Evolutionary conservation across 1,140 invertebrate species (phyloP), one percentile per base, ranked within the genome.

Genomic region (Pseudomyrmex gracilis): DNA sequence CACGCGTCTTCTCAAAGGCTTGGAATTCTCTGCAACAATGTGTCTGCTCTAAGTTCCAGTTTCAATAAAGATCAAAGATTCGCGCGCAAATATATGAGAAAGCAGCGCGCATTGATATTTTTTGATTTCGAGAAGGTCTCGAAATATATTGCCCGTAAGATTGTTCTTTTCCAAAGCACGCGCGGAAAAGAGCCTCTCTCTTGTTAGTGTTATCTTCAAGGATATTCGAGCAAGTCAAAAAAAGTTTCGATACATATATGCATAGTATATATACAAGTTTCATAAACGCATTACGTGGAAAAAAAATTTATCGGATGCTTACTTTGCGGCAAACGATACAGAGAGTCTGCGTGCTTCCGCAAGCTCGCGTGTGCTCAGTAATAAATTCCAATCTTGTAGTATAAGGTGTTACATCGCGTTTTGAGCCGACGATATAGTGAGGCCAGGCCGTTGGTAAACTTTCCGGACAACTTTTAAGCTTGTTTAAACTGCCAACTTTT

Each of bases 401-500:
- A n/a, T 47, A 70, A 70, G 66, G 20, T 60, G 22, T 58, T 71
- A 43, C 68, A 57, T 57, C 55, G 43, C 66, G 55, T 80, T 80
- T 78, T 78, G 43, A 78, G 53, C 20, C 43, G 7, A 57, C 66
- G 20, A 60, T 70, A 60, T 55, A 80, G 53, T 71, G 20, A 43
- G 20, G 64, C 22, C 66, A 66, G 70, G 49, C 51, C 76, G 20
- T 70, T 17, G 15, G 66, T 80, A 70, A 80, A 80, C 66, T 70
- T 70, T 2, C 43, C 45, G 15, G 66, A n/a, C 66, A 80, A 67
- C 76, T 70, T 70, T 80, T 70, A 80, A 80, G 76, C 76, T 58
- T 80, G 66, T 80, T 80, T 58, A 58, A 70, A 58, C 66, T 58
- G 53, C 43, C 66, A 80, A 80, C 53, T 80, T 80, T 80, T 70